Conservation (phyloP, 2,797 vertebrate genomes). For the Neomorphus geoffroyi region DNA sequence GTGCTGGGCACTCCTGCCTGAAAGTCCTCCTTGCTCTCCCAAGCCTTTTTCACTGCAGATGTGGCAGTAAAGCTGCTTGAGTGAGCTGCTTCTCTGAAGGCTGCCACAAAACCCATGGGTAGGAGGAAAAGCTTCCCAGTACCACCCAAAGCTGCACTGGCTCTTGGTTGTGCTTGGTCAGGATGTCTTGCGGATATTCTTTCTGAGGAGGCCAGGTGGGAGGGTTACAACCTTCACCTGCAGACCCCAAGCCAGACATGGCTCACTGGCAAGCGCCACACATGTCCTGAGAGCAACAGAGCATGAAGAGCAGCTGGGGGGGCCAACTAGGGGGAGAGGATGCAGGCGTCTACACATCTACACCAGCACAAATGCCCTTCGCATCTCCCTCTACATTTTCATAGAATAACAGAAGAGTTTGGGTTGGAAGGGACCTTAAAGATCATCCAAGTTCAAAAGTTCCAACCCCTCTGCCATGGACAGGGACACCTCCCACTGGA, state of each 20-base stretch:
- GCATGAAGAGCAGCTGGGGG: neutral
- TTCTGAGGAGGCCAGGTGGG: neutral
- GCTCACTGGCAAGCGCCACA: neutral
- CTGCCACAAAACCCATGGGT: neutral
- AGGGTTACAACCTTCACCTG: neutral
- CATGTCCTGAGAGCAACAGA: neutral
- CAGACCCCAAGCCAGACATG: neutral
- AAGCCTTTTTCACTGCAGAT: accelerated
- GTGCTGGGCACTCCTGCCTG: neutral
- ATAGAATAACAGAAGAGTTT: no score
- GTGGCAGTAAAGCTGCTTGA: neutral
- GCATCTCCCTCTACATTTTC: neutral
- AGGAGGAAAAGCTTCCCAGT: neutral
- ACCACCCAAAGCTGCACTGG: neutral
- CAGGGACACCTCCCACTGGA: no score
- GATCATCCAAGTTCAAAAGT: no score
- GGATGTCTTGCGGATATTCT: neutral
- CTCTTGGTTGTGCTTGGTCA: neutral
- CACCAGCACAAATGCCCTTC: neutral
- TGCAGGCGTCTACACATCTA: neutral
- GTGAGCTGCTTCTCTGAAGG: neutral
- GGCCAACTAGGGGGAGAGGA: accelerated
- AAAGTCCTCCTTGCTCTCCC: neutral
- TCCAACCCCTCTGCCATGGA: no score
- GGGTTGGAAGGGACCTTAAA: no score